These are phyloP conservation scores for Anhinga anhinga DNA, from an alignment of 2,113 vertebrate genomes.

Conservation along the genomic window DNA sequence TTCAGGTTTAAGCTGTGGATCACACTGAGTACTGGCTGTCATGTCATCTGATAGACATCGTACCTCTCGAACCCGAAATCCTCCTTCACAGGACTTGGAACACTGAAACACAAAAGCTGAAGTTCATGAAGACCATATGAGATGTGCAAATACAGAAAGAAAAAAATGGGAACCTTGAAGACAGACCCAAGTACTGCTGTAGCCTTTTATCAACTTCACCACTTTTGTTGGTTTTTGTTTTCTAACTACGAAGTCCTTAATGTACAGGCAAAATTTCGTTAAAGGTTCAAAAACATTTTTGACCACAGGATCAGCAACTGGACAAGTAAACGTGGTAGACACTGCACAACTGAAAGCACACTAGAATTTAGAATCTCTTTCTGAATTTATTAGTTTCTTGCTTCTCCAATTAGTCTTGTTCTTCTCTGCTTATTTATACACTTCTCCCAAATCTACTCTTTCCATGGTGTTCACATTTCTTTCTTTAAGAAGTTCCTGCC, in stretches of 20 bases:
- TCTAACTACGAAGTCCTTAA: neutral
- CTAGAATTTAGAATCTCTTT: neutral
- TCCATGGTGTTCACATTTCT: neutral
- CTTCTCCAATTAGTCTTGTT: neutral
- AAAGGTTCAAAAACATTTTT: neutral
- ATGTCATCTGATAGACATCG: constrained; percentile 89
- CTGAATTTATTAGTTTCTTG: neutral
- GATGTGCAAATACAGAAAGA: neutral
- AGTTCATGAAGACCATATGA: neutral
- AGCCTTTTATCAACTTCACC: neutral
- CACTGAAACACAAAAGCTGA: constrained; percentile 76
- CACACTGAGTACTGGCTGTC: constrained; percentile 80
- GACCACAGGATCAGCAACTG: neutral
- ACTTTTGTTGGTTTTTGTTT: neutral
- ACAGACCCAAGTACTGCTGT: neutral
- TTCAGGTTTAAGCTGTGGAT: constrained; percentile 79
- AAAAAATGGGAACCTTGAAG: neutral
- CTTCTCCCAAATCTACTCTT: neutral
- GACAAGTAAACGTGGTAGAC: neutral
- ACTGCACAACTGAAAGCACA: neutral
- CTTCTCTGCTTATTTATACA: neutral
- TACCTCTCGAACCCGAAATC: constrained; percentile 91
- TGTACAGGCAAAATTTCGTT: neutral
- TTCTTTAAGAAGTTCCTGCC: neutral
- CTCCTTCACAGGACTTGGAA: constrained; percentile 91